These are phyloP conservation scores for Perithous albicinctus DNA, from an alignment of 2,888 invertebrate species.

Conservation along the genomic window DNA sequence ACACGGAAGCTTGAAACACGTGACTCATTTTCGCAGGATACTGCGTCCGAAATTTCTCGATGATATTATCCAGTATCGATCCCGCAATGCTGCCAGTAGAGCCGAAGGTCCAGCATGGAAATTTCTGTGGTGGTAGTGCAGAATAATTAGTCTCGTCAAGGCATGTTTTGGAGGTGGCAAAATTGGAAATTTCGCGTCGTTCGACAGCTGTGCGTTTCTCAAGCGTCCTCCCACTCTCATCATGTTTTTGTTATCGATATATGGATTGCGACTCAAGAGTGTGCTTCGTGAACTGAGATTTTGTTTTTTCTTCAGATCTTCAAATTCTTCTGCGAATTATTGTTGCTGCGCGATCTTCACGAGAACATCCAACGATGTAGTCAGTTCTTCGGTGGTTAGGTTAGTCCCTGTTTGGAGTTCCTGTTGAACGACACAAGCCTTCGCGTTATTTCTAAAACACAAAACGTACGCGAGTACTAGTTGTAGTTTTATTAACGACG, in stretches of 20 bases:
- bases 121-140: conserved; percentile 38
- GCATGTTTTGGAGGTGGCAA: conserved; percentile 32
- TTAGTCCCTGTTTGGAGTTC: neutral
- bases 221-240: conserved; percentile 48
- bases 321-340: conserved; percentile 5
- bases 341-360: conserved; percentile 24
- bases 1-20: conserved; percentile 42
- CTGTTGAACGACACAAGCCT: neutral
- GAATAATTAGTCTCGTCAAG: conserved; percentile 23
- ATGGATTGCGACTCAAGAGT: conserved; percentile 47
- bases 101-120: conserved; percentile 54
- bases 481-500: conserved; percentile 33
- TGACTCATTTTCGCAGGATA: conserved; percentile 34
- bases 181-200: conserved; percentile 20
- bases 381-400: conserved; percentile 16
- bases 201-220: conserved; percentile 20
- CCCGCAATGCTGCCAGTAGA: conserved; percentile 43
- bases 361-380: conserved; percentile 3
- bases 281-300: neutral
- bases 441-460: conserved; percentile 22
- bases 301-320: conserved; percentile 12
- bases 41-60: conserved; percentile 32
- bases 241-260: conserved; percentile 34
- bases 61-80: conserved; percentile 60
- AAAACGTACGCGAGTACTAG: conserved; percentile 6